These are phyloP conservation scores for Dasyornis broadbenti DNA, from an alignment of 2,113 vertebrate species.

Conservation along the genomic window DNA sequence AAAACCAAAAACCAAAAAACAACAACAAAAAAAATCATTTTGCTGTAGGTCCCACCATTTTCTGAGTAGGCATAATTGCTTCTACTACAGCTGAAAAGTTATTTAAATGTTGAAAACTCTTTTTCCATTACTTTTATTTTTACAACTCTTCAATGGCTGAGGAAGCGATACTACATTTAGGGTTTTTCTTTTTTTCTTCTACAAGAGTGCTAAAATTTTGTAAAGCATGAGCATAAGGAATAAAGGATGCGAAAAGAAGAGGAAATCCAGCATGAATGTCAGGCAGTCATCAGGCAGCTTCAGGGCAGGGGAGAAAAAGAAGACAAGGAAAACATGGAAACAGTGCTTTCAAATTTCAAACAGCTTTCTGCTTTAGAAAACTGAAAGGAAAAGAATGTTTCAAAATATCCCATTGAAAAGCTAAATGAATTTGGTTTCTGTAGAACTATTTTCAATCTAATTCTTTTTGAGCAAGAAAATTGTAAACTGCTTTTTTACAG, in stretches of 20 bases:
- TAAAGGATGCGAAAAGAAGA: background rate
- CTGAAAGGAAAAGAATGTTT: background rate
- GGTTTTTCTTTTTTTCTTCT: background rate
- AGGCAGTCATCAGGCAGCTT: background rate
- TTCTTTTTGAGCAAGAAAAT: background rate
- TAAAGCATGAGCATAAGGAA: background rate
- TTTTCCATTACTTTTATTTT: background rate
- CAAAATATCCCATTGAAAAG: background rate
- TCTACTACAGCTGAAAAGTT: background rate
- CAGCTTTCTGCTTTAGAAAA: background rate
- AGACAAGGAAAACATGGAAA: background rate
- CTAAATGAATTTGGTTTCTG: background rate
- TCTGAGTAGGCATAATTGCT: background rate
- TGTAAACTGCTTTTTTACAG: background rate
- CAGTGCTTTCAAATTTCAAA: background rate
- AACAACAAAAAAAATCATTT: background rate
- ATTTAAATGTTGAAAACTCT: background rate
- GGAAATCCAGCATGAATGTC: accelerated
- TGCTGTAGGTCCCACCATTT: background rate
- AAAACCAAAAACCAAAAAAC: background rate
- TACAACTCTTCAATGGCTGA: background rate
- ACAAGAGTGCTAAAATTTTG: background rate
- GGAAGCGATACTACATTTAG: background rate
- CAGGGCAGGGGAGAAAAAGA: background rate
- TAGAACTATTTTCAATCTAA: background rate